Evolutionary conservation across 2,888 invertebrate genomes (phyloP), one percentile per base, ranked within the genome.

Genomic region (Dicycla oo): DNA sequence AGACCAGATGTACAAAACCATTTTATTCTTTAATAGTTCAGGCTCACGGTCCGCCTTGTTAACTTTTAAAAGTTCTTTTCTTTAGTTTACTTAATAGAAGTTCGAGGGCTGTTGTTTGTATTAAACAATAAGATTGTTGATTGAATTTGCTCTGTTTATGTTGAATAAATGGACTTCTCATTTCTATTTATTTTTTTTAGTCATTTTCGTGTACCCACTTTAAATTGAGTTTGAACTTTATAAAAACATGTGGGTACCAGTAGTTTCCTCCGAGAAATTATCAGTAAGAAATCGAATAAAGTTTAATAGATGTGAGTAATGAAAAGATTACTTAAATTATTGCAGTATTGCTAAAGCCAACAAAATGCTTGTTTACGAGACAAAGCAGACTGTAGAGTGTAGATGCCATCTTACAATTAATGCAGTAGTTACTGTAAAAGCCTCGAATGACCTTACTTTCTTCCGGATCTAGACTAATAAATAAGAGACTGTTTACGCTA

Each of bases 11-110:
- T 83, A 83, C 75, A 73, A 73, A 86, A 87, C 84, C 83, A 84
- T 88, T 88, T 88, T 83, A 86, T 88, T 84, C 82, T 86, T 84
- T 87, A 88, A 87, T 87, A 86, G 86, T 85, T 83, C 75, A 61
- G 69, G 79, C 83, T 80, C 72, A 75, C 83, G 80, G 82, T 78
- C 70, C 75, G 78, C 68, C 79, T 80, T 83, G 83, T 88, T 84
- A 86, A 86, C 87, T 87, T 86, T 83, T 80, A 67, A 81, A 87
- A 88, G 81, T 86, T 85, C 77, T 75, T 75, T 71, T 53, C 75
- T 76, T 77, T 69, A 69, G 80, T 86, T 85, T 85, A 75, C 79
- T 83, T 85, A 84, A 83, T 82, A 76, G 77, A 82, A 87, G 74
- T 84, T 82, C 69, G 66, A 73, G 69, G 57, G 66, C 72, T 70